These are phyloP conservation scores for Echinops telfairi DNA, from an alignment of 2,113 vertebrate species.

Conservation along the genomic window DNA sequence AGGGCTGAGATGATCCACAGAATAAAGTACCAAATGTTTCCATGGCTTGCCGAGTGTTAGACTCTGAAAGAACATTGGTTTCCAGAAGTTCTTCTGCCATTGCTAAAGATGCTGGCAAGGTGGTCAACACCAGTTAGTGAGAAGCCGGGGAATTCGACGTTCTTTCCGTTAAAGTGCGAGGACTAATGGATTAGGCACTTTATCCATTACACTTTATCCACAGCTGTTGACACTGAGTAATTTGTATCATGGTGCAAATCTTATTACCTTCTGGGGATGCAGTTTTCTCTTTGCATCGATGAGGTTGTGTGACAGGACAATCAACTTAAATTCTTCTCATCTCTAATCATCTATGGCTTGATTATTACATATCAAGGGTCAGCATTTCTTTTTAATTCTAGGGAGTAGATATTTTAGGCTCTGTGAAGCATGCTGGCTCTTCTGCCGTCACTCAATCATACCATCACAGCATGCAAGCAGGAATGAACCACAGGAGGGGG, in stretches of 20 bases:
- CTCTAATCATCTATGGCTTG: background rate
- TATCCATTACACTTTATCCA: no score
- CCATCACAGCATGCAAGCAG: background rate
- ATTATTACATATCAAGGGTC: background rate
- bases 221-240: background rate
- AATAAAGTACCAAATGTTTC: constrained; percentile 44
- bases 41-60: background rate
- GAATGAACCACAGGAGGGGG: no score
- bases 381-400: background rate
- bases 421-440: background rate
- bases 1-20: background rate
- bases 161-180: background rate
- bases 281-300: background rate
- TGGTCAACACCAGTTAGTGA: background rate
- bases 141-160: background rate
- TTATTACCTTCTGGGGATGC: background rate
- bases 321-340: background rate
- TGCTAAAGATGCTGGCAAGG: background rate
- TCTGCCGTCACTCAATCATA: background rate
- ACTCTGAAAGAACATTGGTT: background rate
- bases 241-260: background rate
- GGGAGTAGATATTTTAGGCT: background rate
- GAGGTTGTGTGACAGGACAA: background rate
- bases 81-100: background rate
- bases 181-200: background rate